Evolutionary conservation across 2,797 vertebrate species (phyloP).

Genomic region (Arctocebus calabarensis): DNA sequence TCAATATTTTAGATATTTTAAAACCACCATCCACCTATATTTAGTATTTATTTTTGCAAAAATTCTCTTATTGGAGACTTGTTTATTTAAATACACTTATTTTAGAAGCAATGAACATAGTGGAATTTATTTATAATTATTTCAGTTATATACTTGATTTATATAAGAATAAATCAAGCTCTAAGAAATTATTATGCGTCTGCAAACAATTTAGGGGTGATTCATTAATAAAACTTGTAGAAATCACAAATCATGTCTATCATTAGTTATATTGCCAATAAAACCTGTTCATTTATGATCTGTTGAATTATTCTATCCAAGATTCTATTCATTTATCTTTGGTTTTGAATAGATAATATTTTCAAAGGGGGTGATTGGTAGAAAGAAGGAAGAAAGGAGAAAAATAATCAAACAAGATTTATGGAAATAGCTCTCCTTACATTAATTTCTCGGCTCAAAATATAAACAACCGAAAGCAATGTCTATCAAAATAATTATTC

Average conservation of each 20-base stretch:
- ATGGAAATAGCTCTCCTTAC: slow-evolving; percentile 35
- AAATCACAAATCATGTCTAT: slow-evolving; percentile 71
- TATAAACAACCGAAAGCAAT: not conserved
- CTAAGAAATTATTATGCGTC: slow-evolving; percentile 72
- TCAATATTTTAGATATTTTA: slow-evolving; percentile 63
- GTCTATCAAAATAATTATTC: slow-evolving; percentile 28
- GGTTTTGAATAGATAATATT: slow-evolving; percentile 8
- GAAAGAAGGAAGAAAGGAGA: not conserved
- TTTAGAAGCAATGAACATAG: slow-evolving; percentile 72
- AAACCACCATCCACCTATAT: slow-evolving; percentile 46
- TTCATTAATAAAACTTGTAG: slow-evolving; percentile 77
- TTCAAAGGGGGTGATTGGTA: not conserved
- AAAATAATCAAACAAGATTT: not conserved
- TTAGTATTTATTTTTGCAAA: slow-evolving; percentile 6
- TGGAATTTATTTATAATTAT: slow-evolving; percentile 78
- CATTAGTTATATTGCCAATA: slow-evolving; percentile 19
- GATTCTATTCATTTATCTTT: slow-evolving; percentile 47
- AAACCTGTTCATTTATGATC: slow-evolving; percentile 53
- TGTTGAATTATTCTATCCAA: slow-evolving; percentile 61
- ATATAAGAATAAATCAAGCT: slow-evolving; percentile 81
- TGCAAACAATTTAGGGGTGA: slow-evolving; percentile 80
- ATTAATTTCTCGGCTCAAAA: not conserved
- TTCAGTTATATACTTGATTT: slow-evolving; percentile 38
- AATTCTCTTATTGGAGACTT: slow-evolving; percentile 47
- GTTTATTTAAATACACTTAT: slow-evolving; percentile 76